A percentile compares a stretch with the other conserved stretches of the same genome.
Conservation (phyloP, 2,888 invertebrate genomes). For the Platynereis dumerilii region DNA sequence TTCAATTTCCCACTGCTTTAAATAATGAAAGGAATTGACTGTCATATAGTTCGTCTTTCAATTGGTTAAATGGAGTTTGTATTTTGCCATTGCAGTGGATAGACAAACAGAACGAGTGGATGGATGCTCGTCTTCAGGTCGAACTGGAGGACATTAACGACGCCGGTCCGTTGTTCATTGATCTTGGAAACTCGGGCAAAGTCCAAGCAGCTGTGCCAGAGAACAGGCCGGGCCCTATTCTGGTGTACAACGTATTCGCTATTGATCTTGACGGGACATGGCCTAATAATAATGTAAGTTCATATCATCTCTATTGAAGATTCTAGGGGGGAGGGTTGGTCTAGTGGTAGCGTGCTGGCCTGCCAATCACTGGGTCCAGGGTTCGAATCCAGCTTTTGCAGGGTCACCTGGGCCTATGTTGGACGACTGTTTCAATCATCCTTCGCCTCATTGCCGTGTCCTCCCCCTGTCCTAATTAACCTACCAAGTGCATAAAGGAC, state of each 20-base stretch:
- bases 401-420: too few species aligned
- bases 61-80: too few species aligned
- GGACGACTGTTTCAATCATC: too few species aligned
- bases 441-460: too few species aligned
- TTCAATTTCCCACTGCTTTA: too few species aligned
- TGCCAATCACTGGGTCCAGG: too few species aligned
- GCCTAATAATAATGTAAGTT: slow-evolving; percentile 87
- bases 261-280: slow-evolving; percentile 95
- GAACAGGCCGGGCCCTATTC: slow-evolving; percentile 86
- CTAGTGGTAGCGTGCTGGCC: too few species aligned
- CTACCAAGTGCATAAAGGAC: too few species aligned
- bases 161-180: slow-evolving; percentile 24
- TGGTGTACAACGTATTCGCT: slow-evolving; percentile 93
- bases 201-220: slow-evolving; percentile 89
- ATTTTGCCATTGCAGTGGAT: not conserved
- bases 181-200: slow-evolving; percentile 17
- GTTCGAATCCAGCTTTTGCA: too few species aligned
- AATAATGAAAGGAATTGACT: too few species aligned
- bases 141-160: slow-evolving; percentile 19
- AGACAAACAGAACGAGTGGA: not conserved
- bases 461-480: too few species aligned
- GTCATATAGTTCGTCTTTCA: too few species aligned
- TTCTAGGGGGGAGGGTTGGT: not conserved
- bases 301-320: not conserved
- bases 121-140: not conserved